These are phyloP conservation scores for Rhinogobio ventralis DNA, from an alignment of 2,797 vertebrate species.

Conservation along the genomic window DNA sequence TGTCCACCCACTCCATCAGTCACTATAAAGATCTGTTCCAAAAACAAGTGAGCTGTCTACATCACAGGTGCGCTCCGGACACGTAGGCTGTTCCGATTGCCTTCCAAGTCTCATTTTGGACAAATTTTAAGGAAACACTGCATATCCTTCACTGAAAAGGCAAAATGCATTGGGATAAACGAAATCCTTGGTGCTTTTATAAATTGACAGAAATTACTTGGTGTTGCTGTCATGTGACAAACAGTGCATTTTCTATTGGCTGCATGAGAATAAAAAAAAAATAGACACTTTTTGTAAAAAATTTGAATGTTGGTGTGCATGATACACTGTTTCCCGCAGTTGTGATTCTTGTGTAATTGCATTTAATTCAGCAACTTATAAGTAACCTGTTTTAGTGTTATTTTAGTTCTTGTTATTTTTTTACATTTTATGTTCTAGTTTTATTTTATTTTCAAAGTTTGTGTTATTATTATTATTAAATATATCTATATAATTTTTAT, in stretches of 20 bases:
- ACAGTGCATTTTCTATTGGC: too few species aligned
- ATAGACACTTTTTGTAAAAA: not conserved
- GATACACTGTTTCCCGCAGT: not conserved
- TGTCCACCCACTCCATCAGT: slow-evolving; percentile 30
- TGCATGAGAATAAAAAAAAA: not conserved
- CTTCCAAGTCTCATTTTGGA: not conserved
- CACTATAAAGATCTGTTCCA: not conserved
- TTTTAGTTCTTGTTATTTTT: not conserved
- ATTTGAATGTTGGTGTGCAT: not conserved
- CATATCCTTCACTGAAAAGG: not conserved
- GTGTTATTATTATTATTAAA: not conserved
- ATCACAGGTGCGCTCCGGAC: not conserved
- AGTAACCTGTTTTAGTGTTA: not conserved
- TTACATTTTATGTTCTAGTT: not conserved
- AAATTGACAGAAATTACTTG: not conserved
- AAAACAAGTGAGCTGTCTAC: slow-evolving; percentile 10
- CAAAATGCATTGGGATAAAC: not conserved
- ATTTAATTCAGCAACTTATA: too few species aligned
- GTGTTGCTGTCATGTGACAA: not conserved
- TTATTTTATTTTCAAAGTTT: not conserved
- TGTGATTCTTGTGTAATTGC: not conserved
- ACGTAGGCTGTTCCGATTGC: not conserved
- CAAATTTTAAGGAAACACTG: not conserved
- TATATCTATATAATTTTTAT: too few species aligned
- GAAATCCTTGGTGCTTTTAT: not conserved